phyloP scores from a whole-genome alignment of 2,797 vertebrate genomes.

The Melanogrammus aeglefinus region DNA sequence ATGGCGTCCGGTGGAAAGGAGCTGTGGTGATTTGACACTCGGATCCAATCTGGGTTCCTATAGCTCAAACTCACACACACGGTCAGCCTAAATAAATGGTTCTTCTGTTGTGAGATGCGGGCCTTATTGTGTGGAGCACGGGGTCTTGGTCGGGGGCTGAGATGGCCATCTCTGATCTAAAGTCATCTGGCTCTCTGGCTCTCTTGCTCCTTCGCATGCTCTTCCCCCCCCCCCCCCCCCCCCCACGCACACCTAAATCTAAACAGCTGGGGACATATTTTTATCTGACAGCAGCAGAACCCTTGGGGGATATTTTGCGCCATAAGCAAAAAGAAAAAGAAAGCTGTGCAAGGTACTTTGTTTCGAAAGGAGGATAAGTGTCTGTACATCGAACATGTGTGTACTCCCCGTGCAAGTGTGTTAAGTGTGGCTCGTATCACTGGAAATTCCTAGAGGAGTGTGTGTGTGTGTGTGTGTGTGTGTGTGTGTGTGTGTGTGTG shows the following conservation, averaged over 20 bases:
- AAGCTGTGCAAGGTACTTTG: not conserved
- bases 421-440: not conserved
- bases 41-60: not conserved
- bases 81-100: not conserved
- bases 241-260: not conserved
- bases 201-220: not conserved
- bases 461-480: too few species aligned
- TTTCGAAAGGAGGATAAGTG: not conserved
- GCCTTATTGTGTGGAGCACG: too few species aligned
- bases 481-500: too few species aligned
- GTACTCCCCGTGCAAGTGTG: not conserved
- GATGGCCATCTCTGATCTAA: too few species aligned
- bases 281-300: not conserved
- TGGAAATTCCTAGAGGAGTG: not conserved
- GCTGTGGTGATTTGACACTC: not conserved
- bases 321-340: not conserved
- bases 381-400: not conserved
- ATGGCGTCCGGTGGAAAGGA: not conserved
- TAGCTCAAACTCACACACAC: not conserved
- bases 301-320: not conserved
- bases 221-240: not conserved
- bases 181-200: not conserved
- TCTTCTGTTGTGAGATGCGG: not conserved
- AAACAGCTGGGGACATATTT: not conserved
- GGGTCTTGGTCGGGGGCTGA: too few species aligned